Conservation (phyloP, 2,113 vertebrate genomes). For the Dicerorhinus sumatrensis region DNA sequence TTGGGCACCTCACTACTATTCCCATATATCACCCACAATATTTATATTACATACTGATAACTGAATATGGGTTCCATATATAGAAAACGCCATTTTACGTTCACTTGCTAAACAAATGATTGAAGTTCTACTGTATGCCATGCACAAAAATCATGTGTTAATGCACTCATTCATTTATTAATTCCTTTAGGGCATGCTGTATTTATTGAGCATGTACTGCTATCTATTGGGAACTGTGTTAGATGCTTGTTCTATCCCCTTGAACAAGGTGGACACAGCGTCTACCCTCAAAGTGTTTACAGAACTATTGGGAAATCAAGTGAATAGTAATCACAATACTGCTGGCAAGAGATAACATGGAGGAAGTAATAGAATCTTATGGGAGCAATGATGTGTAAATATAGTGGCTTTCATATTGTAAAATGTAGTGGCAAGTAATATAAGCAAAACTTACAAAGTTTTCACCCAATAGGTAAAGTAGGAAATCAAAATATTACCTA, state of each 20-base stretch:
- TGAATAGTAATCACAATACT: background rate
- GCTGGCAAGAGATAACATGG: background rate
- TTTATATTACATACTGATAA: background rate
- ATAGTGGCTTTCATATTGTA: constrained; percentile 1
- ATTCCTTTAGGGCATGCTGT: background rate
- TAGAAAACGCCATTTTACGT: background rate
- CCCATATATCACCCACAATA: background rate
- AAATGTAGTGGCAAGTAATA: background rate
- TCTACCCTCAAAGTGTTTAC: background rate
- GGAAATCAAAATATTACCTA: constrained; percentile 37
- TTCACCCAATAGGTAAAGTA: background rate
- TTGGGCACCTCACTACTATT: background rate
- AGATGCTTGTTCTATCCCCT: background rate
- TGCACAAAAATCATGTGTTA: background rate
- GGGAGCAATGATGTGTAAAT: background rate
- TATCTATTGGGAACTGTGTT: background rate
- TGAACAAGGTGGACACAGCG: background rate
- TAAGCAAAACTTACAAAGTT: constrained; percentile 21
- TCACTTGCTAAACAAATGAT: constrained; percentile 1
- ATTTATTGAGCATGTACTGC: background rate
- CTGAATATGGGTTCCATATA: background rate
- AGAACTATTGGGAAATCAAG: background rate
- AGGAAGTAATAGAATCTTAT: background rate
- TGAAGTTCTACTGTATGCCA: background rate
- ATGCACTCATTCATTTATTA: background rate